phyloP scores from a whole-genome alignment of 1,140 invertebrate genomes.

The Hyles euphorbiae region DNA sequence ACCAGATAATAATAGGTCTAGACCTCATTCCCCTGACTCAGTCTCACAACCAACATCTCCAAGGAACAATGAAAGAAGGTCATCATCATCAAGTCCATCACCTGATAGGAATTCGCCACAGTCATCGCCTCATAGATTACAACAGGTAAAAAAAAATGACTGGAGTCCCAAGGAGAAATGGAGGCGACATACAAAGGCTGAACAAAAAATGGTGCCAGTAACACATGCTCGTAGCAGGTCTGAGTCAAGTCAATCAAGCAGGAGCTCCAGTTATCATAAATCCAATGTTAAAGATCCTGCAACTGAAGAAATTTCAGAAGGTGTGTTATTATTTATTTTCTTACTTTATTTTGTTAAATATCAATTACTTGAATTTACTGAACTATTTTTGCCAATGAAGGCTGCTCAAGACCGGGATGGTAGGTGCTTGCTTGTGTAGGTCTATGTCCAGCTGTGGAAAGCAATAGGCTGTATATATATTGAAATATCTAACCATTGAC shows the following conservation, averaged over 20 bases:
- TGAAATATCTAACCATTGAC: no score
- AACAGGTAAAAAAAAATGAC: slow-evolving; percentile 52
- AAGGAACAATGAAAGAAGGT: slow-evolving; percentile 24
- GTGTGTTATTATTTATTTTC: slow-evolving; percentile 28
- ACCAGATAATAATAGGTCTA: slow-evolving; percentile 38
- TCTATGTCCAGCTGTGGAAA: no score
- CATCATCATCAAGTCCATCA: slow-evolving; percentile 43
- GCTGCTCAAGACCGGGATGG: no score
- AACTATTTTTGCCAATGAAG: no score
- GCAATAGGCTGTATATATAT: no score
- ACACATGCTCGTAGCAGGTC: slow-evolving; percentile 49
- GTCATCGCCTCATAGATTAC: slow-evolving; percentile 37
- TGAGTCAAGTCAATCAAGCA: slow-evolving; percentile 68
- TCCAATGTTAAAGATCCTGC: slow-evolving; percentile 58
- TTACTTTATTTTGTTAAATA: no score
- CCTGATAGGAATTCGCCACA: slow-evolving; percentile 46
- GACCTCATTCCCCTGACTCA: slow-evolving; percentile 50
- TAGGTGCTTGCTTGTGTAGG: no score
- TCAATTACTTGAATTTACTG: no score
- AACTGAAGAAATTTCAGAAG: slow-evolving; percentile 74
- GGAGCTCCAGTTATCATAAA: slow-evolving; percentile 66
- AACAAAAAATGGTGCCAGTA: slow-evolving; percentile 59
- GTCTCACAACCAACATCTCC: slow-evolving; percentile 37
- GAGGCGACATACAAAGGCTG: slow-evolving; percentile 64
- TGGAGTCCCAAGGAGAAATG: slow-evolving; percentile 65